Base-by-base conservation (phyloP, 2,888 invertebrate genomes). In the Dicranocentrus wangi region DNA sequence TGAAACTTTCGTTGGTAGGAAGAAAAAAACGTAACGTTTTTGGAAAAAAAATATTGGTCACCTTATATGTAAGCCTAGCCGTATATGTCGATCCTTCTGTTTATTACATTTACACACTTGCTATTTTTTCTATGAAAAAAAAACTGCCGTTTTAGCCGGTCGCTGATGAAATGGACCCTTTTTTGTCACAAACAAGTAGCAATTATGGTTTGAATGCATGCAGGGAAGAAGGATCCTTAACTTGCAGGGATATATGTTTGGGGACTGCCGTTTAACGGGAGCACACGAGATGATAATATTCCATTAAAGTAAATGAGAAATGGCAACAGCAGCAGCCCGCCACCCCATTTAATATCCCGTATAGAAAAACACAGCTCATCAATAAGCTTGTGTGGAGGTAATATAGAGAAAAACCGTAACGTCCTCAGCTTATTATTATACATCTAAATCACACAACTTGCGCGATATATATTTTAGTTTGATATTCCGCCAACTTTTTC, bases 231-330 rank as follows among this genome's bases (percentile, higher is more conserved):
- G 10, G 10, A 32, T 32, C 32, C 32, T 32, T 10, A 10, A n/a
- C n/a, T n/a, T n/a, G n/a, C n/a, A n/a, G n/a, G n/a, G n/a, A n/a
- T n/a, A n/a, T n/a, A n/a, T n/a, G n/a, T n/a, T n/a, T n/a, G n/a
- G n/a, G n/a, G n/a, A n/a, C n/a, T 32, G 32, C 10, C 32, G 32
- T 32, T 32, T 32, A 32, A 47, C 8, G 17, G 3, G 10, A 3
- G n/a, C 47, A 39, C 43, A 27, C 25, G 25, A 27, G 15, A 10
- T 28, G 17, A 63, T 21, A 51, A 66, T 47, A 60, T 60, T 68
- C 76, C 68, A 68, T 68, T 76, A 76, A 68, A 76, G 60, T 66
- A 76, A 76, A 76, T 76, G 76, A 76, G 76, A 76, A 69, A 76
- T 68, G 76, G 68, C 76, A 60, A 21, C 19, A 55, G 55, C 2